phyloP scores from a whole-genome alignment of 2,113 vertebrate genomes.

The Pachycephala philippinensis region DNA sequence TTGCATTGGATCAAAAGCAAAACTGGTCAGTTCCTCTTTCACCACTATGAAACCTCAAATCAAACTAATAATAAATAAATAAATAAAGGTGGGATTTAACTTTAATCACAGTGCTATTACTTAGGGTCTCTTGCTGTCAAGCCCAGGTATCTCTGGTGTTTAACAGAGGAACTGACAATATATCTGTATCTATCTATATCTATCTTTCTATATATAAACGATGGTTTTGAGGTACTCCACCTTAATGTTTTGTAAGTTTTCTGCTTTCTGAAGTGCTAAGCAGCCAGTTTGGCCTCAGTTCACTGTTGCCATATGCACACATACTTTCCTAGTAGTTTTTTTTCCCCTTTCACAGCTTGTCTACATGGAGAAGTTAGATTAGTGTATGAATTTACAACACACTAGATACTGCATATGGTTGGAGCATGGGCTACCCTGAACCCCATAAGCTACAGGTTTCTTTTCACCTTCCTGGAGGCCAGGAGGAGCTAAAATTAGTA shows the following conservation, averaged over 20 bases:
- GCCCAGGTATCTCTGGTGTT: not conserved
- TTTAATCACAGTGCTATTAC: not conserved
- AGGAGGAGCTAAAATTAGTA: not conserved
- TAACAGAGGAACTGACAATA: not conserved
- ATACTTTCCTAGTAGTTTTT: not conserved
- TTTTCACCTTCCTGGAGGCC: not conserved
- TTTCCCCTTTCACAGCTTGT: slow-evolving; percentile 42
- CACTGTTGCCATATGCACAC: not conserved
- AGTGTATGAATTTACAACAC: slow-evolving; percentile 10
- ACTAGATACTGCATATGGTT: not conserved
- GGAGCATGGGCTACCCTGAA: not conserved
- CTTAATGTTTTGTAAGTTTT: not conserved
- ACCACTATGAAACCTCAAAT: not conserved
- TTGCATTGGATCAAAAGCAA: not conserved
- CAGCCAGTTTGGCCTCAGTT: not conserved
- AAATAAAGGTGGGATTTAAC: accelerated
- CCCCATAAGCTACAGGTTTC: not conserved
- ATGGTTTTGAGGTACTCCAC: not conserved
- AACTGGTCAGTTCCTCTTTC: not conserved
- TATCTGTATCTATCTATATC: not conserved
- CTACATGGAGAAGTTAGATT: slow-evolving; percentile 25
- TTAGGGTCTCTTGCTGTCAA: not conserved
- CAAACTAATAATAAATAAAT: not conserved
- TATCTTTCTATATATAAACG: not conserved
- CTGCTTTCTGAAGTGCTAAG: not conserved